Conservation (phyloP, 2,888 invertebrate species). For the Onthophagus sagittarius region DNA sequence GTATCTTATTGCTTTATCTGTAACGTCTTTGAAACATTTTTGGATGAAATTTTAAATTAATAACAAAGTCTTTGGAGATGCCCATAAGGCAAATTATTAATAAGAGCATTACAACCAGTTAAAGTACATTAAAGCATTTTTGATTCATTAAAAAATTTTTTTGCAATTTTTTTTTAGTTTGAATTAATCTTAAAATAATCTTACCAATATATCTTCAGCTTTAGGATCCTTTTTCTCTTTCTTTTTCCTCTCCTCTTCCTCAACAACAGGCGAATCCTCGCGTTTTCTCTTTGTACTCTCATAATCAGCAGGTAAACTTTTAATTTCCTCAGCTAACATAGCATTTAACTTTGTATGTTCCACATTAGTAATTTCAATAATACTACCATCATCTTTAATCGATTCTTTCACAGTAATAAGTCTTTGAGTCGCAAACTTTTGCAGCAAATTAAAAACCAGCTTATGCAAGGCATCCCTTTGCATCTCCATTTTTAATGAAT, state of each 20-base stretch:
- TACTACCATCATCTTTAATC: slow-evolving; percentile 49
- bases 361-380: slow-evolving; percentile 53
- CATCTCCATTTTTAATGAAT: slow-evolving; percentile 52
- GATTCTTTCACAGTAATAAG: slow-evolving; percentile 57
- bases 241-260: slow-evolving; percentile 59
- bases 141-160: no score
- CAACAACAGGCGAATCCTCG: slow-evolving; percentile 45
- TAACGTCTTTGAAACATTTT: no score
- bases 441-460: slow-evolving; percentile 67
- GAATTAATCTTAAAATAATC: slow-evolving; percentile 23
- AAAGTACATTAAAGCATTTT: no score
- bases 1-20: no score
- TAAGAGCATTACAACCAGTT: no score
- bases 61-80: no score
- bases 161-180: no score
- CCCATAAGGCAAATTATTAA: no score
- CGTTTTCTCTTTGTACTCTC: slow-evolving; percentile 50
- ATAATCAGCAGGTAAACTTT: slow-evolving; percentile 30
- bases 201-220: slow-evolving; percentile 68
- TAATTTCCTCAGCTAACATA: slow-evolving; percentile 47
- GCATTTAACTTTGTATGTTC: slow-evolving; percentile 58
- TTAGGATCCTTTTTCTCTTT: slow-evolving; percentile 54
- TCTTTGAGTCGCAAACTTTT: slow-evolving; percentile 75
- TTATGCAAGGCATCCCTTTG: slow-evolving; percentile 56
- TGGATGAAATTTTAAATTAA: no score